Conservation (phyloP, 2,888 invertebrate species). For the Eilema caniola region DNA sequence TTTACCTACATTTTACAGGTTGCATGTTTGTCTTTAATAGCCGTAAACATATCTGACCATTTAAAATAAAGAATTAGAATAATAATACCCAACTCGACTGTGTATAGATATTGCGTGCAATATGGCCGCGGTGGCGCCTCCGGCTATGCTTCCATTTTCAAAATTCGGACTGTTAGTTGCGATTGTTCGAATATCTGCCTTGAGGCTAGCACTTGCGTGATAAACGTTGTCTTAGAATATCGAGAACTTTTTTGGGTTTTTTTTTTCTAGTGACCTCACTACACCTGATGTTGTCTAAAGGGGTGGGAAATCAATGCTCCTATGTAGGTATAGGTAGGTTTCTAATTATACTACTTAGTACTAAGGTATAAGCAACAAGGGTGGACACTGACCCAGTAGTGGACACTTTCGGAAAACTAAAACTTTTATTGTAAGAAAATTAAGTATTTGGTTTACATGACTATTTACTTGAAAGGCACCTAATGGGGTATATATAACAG, state of each 20-base stretch:
- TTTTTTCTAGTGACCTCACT: background rate
- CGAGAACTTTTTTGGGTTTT: conserved; percentile 22
- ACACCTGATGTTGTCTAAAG: background rate
- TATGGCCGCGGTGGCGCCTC: conserved; percentile 70
- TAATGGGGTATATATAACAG: no score
- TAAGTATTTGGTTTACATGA: no score
- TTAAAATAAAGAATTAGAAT: conserved; percentile 44
- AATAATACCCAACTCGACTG: conserved; percentile 43
- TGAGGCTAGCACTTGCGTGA: conserved; percentile 68
- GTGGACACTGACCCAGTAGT: no score
- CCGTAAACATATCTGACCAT: conserved; percentile 11
- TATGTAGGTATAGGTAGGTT: no score
- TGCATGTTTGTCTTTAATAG: conserved; percentile 23
- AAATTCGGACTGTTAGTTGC: conserved; percentile 44
- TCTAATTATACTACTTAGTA: no score
- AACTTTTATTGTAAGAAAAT: no score
- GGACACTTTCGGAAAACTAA: no score
- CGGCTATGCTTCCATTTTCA: conserved; percentile 75
- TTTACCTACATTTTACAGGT: background rate
- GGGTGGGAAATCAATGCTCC: no score
- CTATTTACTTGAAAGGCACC: no score
- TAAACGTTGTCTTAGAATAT: conserved; percentile 55
- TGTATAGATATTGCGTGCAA: conserved; percentile 70
- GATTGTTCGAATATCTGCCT: conserved; percentile 51
- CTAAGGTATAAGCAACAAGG: no score